Percentiles rank a stretch among this genome's conserved stretches.
phyloP scores from a whole-genome alignment of 1,140 invertebrate species.

The Sarcophaga peregrina region DNA sequence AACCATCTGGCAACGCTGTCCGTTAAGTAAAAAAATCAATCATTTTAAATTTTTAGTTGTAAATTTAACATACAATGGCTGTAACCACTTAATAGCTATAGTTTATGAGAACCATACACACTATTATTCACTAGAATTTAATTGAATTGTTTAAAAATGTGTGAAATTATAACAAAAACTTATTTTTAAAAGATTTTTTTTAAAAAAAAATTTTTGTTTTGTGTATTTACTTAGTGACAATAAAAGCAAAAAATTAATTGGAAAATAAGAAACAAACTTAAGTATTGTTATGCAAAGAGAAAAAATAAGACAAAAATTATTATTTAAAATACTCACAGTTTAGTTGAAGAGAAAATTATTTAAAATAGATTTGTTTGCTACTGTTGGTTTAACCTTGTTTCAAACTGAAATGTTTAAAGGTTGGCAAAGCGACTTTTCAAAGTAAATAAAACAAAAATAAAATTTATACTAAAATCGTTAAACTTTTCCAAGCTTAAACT shows the following conservation, averaged over 20 bases:
- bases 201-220: neutral
- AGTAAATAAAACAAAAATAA: too few species aligned
- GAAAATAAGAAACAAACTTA: neutral
- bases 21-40: neutral
- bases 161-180: neutral
- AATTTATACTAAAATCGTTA: too few species aligned
- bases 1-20: too few species aligned
- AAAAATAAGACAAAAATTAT: neutral
- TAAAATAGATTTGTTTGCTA: neutral
- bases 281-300: neutral
- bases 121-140: neutral
- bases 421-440: too few species aligned
- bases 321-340: neutral
- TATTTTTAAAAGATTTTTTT: neutral
- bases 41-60: neutral
- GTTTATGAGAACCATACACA: neutral
- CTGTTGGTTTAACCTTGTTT: neutral
- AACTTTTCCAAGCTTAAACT: too few species aligned
- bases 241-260: neutral
- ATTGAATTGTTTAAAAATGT: slow-evolving; percentile 20
- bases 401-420: neutral
- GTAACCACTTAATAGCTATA: neutral
- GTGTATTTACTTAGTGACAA: neutral
- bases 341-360: neutral
- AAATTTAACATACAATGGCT: neutral